These are phyloP conservation scores for Papilio polytes DNA, from an alignment of 1,140 invertebrate genomes.

Conservation along the genomic window DNA sequence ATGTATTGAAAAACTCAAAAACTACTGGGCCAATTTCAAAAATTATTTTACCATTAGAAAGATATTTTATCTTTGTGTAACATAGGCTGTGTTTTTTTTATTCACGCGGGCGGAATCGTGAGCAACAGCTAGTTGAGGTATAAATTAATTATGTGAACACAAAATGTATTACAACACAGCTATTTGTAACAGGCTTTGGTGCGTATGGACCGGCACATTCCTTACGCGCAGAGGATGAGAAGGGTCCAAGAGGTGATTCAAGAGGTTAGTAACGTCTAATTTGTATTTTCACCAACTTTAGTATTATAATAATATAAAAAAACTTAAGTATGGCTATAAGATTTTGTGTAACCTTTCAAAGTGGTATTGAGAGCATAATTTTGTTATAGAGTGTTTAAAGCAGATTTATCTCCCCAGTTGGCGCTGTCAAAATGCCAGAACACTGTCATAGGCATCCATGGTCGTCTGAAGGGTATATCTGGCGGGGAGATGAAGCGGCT, in stretches of 20 bases:
- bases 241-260: slow-evolving; percentile 95
- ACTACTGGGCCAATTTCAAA: too few relatives aligned
- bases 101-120: too few relatives aligned
- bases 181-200: slow-evolving; percentile 90
- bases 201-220: slow-evolving; percentile 94
- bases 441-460: slow-evolving; percentile 94
- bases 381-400: too few relatives aligned
- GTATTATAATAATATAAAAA: not conserved
- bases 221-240: slow-evolving; percentile 89
- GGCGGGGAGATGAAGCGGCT: slow-evolving; percentile 98
- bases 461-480: slow-evolving; percentile 95
- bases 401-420: slow-evolving; percentile 80
- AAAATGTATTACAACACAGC: slow-evolving; percentile 33
- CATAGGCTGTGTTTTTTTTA: too few relatives aligned
- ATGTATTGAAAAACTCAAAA: too few relatives aligned
- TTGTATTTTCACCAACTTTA: not conserved
- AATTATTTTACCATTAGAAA: too few relatives aligned
- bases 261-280: slow-evolving; percentile 86
- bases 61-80: too few relatives aligned
- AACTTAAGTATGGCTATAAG: too few relatives aligned
- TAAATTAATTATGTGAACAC: not conserved
- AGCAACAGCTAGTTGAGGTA: too few relatives aligned
- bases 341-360: too few relatives aligned
- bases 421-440: slow-evolving; percentile 94
- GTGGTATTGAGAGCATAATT: too few relatives aligned